Percentiles rank a stretch among this genome's conserved stretches.
Evolutionary conservation across 2,797 vertebrate genomes (phyloP).

Genomic region (Pogonophryne albipinna): DNA sequence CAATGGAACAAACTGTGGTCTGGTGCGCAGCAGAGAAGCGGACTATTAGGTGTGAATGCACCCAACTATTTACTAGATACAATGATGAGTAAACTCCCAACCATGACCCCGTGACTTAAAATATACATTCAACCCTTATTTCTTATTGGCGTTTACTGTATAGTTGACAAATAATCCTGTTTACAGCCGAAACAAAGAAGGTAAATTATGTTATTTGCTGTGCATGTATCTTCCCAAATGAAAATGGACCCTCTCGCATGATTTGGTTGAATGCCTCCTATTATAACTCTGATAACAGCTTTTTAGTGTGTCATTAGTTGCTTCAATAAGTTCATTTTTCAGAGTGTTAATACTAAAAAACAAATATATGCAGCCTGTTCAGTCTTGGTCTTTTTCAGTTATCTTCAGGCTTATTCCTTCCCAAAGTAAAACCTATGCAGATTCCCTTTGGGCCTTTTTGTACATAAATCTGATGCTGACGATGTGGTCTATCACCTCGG

Average conservation of each 20-base stretch:
- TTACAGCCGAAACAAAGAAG: background rate
- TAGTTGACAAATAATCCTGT: background rate
- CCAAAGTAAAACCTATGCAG: constrained; percentile 15
- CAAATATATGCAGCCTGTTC: background rate
- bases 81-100: background rate
- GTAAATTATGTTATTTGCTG: background rate
- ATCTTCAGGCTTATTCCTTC: background rate
- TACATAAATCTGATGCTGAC: constrained; percentile 46
- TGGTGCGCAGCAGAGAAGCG: too few species aligned
- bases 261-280: background rate
- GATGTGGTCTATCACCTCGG: constrained; percentile 36
- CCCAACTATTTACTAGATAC: too few species aligned
- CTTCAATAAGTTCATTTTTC: background rate
- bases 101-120: too few species aligned
- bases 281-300: background rate
- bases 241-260: background rate
- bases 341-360: background rate
- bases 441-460: constrained; percentile 11
- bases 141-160: background rate
- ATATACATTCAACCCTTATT: too few species aligned
- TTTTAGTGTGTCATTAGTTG: background rate
- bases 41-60: too few species aligned
- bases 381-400: background rate
- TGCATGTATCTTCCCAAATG: background rate
- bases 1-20: too few species aligned